A percentile compares a stretch with the other conserved stretches of the same genome.
Conservation (phyloP, 2,888 invertebrate species). For the Emmelina monodactyla region DNA sequence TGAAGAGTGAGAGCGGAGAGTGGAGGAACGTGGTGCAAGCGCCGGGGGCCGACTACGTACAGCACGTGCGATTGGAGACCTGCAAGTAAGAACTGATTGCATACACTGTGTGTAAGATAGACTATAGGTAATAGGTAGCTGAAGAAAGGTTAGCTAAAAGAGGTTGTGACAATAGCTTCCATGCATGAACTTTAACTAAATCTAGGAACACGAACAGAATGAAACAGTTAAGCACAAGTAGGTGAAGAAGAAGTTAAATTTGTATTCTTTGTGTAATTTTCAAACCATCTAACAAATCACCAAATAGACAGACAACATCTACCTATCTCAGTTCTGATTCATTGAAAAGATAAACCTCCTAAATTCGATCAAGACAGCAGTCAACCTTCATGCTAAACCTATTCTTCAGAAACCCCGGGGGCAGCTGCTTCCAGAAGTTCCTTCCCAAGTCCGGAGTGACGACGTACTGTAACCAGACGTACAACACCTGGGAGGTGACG, state of each 20-base stretch:
- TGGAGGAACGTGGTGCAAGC: slow-evolving; percentile 44
- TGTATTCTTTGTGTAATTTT: too few species aligned
- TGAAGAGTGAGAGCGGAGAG: slow-evolving; percentile 24
- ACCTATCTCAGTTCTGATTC: too few species aligned
- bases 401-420: not conserved
- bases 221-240: too few species aligned
- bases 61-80: slow-evolving; percentile 38
- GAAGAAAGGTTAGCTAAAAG: not conserved
- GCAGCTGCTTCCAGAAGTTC: slow-evolving; percentile 33
- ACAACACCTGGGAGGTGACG: slow-evolving; percentile 38
- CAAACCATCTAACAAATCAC: too few species aligned
- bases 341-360: too few species aligned
- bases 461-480: slow-evolving; percentile 41
- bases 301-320: too few species aligned
- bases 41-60: slow-evolving; percentile 37
- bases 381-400: too few species aligned
- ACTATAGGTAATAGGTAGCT: not conserved
- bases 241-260: too few species aligned
- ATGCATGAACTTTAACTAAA: too few species aligned
- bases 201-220: too few species aligned
- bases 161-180: not conserved
- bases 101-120: not conserved
- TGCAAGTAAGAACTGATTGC: slow-evolving; percentile 26
- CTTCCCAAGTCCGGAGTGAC: slow-evolving; percentile 19
- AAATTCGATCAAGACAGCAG: too few species aligned